Conservation (phyloP, 2,888 invertebrate genomes). For the Tenthredo amoena region DNA sequence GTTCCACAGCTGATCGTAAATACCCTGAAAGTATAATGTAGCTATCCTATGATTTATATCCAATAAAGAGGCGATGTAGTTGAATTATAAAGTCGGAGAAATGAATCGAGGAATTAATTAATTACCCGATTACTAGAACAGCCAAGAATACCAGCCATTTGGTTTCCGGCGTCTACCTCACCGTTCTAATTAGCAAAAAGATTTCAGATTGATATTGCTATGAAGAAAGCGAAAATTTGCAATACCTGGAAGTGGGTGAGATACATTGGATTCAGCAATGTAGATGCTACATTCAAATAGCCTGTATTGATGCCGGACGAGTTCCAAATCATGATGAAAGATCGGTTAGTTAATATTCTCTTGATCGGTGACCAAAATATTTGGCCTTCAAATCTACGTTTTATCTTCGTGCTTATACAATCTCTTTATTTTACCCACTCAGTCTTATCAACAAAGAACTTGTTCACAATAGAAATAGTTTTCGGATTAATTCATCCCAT, state of each 20-base stretch:
- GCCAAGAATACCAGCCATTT: constrained; percentile 14
- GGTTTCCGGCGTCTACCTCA: constrained; percentile 79
- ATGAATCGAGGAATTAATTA: not conserved
- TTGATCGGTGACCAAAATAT: not conserved
- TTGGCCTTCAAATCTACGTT: constrained; percentile 59
- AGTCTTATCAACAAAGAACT: too few relatives aligned
- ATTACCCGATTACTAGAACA: not conserved
- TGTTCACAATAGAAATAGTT: too few relatives aligned
- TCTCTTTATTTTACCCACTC: too few relatives aligned
- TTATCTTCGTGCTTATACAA: constrained; percentile 57
- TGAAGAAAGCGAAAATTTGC: not conserved
- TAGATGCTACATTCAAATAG: not conserved
- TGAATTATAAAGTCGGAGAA: not conserved
- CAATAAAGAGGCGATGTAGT: not conserved
- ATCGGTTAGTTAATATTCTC: constrained; percentile 18
- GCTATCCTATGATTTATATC: not conserved
- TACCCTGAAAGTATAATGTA: not conserved
- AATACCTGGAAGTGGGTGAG: not conserved
- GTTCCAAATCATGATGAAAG: constrained; percentile 15
- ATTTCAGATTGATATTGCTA: not conserved
- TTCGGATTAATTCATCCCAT: too few relatives aligned
- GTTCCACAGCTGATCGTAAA: not conserved
- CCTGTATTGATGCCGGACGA: not conserved
- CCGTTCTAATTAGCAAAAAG: constrained; percentile 70
- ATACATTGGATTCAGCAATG: not conserved